Percentiles rank a stretch among this genome's conserved stretches.
Evolutionary conservation across 2,113 vertebrate species (phyloP).

Genomic region (Varanus salvator): DNA sequence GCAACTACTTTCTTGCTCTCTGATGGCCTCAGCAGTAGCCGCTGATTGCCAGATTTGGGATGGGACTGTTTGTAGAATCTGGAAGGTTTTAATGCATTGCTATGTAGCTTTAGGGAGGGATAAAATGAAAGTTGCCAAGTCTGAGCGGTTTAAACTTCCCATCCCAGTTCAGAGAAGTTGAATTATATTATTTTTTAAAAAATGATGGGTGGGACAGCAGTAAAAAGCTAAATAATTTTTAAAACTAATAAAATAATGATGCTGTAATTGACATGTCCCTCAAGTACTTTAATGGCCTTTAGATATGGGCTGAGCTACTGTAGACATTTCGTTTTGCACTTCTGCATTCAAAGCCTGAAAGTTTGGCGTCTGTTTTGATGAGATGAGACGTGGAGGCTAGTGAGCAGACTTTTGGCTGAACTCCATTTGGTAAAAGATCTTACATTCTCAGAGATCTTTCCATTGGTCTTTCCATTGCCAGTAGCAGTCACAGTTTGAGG

Average conservation of each 20-base stretch:
- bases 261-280: constrained; percentile 16
- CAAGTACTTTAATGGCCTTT: constrained; percentile 47
- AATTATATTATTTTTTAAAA: neutral
- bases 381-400: constrained; percentile 64
- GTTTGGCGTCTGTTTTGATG: constrained; percentile 68
- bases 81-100: neutral
- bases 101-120: neutral
- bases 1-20: too few relatives aligned
- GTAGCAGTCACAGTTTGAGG: constrained; percentile 72
- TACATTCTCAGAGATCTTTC: constrained; percentile 78
- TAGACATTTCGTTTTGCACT: constrained; percentile 58
- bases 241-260: neutral
- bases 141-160: neutral
- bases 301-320: constrained; percentile 27
- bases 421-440: constrained; percentile 76
- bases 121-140: neutral
- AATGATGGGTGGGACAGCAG: neutral
- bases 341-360: constrained; percentile 50
- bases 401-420: constrained; percentile 72
- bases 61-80: neutral
- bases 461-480: constrained; percentile 76
- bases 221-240: neutral
- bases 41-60: too few relatives aligned
- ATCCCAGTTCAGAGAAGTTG: neutral
- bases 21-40: too few relatives aligned